Base-by-base conservation (phyloP, 2,888 invertebrate genomes). In the Ennomos fuscantarius region DNA sequence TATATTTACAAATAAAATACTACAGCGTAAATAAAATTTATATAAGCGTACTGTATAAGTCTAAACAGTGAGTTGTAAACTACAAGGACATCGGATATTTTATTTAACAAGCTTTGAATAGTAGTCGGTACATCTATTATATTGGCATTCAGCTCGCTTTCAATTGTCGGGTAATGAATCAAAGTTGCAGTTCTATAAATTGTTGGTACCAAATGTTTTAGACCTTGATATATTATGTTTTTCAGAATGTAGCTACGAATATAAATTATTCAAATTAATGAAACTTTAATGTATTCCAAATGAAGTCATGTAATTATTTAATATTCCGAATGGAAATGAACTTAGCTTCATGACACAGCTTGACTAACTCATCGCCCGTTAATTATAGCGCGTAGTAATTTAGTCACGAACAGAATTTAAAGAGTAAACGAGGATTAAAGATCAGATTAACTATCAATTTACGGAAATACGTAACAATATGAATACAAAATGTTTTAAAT, bases 121-220 rank as follows among this genome's bases (percentile, higher is more conserved):
- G 61, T 50, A 57, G 55, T 55, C 47, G 55, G 49, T 47, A 45
- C 50, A 54, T 56, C 60, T 52, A 55, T 51, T 58, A 47, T 56
- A 48, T 62, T 44, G 62, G 55, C 60, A 64, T 66, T 60, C 50
- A 59, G 64, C 60, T 62, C 62, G 55, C 49, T 60, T 55, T 2
- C 39, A 50, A 59, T 48, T 54, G 63, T 58, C 51, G 45, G 55
- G 51, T 39, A 60, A 51, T 59, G 50, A 35, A 34, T 50, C 24
- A n/a, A 39, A 45, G 54, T 39, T 34, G n/a, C 39, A 24, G 36
- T 42, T 53, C 52, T 39, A 55, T 55, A 54, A 41, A 49, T 47
- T 34, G 39, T 46, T 37, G 13, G 37, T 41, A 34, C 35, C 33
- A 39, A 34, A 39, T 43, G 9, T 45, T 8, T 2, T 32, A 0